Percentiles rank a stretch among this genome's conserved stretches.
Conservation (phyloP, 2,113 vertebrate species). For the Rhizomys pruinosus region DNA sequence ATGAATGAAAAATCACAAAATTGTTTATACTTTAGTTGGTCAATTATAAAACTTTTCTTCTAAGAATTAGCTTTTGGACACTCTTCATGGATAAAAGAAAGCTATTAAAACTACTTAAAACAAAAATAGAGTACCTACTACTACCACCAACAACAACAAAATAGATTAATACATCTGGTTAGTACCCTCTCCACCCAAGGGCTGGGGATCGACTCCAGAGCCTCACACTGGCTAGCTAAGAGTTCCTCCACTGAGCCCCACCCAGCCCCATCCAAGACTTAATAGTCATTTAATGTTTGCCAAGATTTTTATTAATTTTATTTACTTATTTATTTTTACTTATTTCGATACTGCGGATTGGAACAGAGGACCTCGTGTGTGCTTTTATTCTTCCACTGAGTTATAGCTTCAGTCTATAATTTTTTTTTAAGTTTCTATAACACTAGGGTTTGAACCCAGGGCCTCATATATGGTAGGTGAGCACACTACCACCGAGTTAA, state of each 20-base stretch:
- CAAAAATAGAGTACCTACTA: background rate
- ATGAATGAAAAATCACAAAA: background rate
- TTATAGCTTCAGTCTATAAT: background rate
- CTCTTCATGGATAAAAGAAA: background rate
- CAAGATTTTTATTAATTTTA: background rate
- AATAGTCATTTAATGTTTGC: background rate
- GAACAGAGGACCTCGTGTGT: background rate
- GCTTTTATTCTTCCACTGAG: background rate
- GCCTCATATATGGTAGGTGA: background rate
- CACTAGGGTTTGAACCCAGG: background rate
- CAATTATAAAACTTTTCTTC: background rate
- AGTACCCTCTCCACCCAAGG: background rate
- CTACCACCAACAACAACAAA: background rate
- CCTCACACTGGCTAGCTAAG: background rate
- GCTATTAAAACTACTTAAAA: background rate
- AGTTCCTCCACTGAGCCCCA: background rate
- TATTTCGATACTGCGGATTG: background rate
- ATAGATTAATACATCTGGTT: background rate
- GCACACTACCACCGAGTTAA: background rate
- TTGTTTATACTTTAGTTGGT: constrained; percentile 5
- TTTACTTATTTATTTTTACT: background rate
- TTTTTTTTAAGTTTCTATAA: background rate
- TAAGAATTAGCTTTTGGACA: constrained; percentile 2
- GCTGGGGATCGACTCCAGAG: background rate
- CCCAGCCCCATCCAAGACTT: background rate